Conservation (phyloP, 2,888 invertebrate genomes). For the Danaus chrysippus region DNA sequence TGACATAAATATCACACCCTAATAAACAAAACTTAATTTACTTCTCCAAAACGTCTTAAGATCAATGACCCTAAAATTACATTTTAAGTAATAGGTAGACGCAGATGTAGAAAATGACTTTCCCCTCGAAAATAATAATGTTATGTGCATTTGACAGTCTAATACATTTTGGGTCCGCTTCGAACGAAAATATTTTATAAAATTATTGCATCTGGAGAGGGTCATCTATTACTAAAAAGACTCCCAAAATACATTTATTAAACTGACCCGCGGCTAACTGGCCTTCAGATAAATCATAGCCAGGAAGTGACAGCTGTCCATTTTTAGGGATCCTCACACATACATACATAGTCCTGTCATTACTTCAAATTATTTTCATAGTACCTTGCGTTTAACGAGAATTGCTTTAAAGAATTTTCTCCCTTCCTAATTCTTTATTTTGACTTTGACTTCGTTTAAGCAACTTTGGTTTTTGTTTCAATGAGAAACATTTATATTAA, state of each 20-base stretch:
- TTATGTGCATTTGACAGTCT: conserved; percentile 27
- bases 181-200: conserved; percentile 41
- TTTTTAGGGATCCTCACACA: conserved; percentile 44
- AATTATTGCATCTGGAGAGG: conserved; percentile 66
- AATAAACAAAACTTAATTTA: not conserved
- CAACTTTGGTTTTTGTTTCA: no score
- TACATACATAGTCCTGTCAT: not conserved
- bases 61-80: conserved; percentile 4
- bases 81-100: not conserved
- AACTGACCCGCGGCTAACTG: conserved; percentile 73
- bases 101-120: conserved; percentile 5
- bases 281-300: conserved; percentile 75
- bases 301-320: conserved; percentile 57
- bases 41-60: conserved; percentile 3
- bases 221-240: conserved; percentile 59
- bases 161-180: conserved; percentile 20
- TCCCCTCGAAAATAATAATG: conserved; percentile 20
- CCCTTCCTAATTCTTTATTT: no score
- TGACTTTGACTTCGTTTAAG: no score
- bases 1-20: no score
- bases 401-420: no score
- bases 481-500: no score
- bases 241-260: conserved; percentile 75
- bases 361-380: not conserved
- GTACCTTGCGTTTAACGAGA: no score